Evolutionary conservation across 2,888 invertebrate species (phyloP).

Genomic region (Busseola fusca): DNA sequence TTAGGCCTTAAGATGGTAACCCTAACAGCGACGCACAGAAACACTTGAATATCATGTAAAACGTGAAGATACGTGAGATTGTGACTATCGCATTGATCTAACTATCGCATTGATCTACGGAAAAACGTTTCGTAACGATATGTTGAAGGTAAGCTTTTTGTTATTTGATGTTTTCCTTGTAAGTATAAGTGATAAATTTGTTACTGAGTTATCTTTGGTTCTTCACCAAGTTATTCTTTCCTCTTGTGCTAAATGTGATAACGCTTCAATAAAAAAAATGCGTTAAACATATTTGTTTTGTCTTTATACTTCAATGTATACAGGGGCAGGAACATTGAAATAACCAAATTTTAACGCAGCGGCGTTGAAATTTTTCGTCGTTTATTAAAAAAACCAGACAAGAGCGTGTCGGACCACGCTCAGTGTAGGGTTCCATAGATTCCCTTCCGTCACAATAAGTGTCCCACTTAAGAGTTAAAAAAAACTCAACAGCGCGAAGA

Average conservation of each 20-base stretch:
- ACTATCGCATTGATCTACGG: too few relatives aligned
- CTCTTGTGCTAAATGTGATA: not conserved
- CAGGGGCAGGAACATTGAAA: not conserved
- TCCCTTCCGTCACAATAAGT: too few relatives aligned
- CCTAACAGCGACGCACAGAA: not conserved
- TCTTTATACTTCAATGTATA: not conserved
- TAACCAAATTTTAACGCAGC: too few relatives aligned
- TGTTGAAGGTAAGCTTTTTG: slow-evolving; percentile 1
- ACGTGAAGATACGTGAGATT: slow-evolving; percentile 7
- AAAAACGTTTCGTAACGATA: slow-evolving; percentile 9
- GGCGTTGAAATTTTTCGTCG: not conserved
- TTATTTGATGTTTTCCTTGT: slow-evolving; percentile 14
- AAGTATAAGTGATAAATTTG: too few relatives aligned
- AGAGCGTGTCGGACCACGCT: too few relatives aligned
- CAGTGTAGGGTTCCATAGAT: too few relatives aligned
- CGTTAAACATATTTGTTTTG: not conserved
- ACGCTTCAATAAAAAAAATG: not conserved
- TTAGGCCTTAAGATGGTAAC: not conserved
- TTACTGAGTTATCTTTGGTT: not conserved
- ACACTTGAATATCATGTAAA: slow-evolving; percentile 45
- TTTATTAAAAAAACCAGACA: not conserved
- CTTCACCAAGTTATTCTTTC: not conserved
- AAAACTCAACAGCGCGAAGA: too few relatives aligned
- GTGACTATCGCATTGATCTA: slow-evolving; percentile 20
- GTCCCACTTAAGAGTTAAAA: too few relatives aligned